Base-by-base conservation (phyloP, 2,113 vertebrate genomes). In the Tenrec ecaudatus region DNA sequence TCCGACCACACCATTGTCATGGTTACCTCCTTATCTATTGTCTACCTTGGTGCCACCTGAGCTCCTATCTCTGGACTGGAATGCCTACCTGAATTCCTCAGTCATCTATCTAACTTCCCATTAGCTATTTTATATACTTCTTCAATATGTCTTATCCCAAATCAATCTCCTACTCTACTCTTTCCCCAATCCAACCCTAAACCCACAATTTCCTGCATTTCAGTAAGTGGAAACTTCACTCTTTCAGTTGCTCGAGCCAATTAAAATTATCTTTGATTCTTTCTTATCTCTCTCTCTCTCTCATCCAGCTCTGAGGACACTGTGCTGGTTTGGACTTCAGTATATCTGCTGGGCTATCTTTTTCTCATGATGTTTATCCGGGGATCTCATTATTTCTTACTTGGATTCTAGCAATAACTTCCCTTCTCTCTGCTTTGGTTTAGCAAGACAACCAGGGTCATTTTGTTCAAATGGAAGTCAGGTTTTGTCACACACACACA, bases 401-500 rank as follows among this genome's bases (percentile, higher is more conserved):
- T 69, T 77, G 60, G 19, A 6, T 58, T 86, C 4, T 47, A 58
- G 23, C 3, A 20, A 1, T 64, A 43, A 3, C 36, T 91, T 82
- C 20, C 82, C 40, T 27, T 0, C 15, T 36, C n/a, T 58, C 19
- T 92, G 15, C 29, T 68, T 86, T 80, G 43, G 12, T 38, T 17
- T 43, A 9, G 33, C 31, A 43, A 38, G 40, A 38, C 36, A 92
- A 19, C 77, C 12, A 33, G 20, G 19, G 5, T 82, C 78, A n/a
- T 83, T 60, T 60, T 96, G 58, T 53, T 93, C 31, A 81, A 38
- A 76, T 87, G 1, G 29, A 69, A 75, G 53, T 40, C 15, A 82
- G 27, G 38, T 85, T 1, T 2, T 12, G 22, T 38, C 73, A 40
- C 23, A 25, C 36, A 10, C 47, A 10, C n/a, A n/a, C n/a, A n/a